phyloP scores from a whole-genome alignment of 2,113 vertebrate species.

The Chelonoidis abingdonii region DNA sequence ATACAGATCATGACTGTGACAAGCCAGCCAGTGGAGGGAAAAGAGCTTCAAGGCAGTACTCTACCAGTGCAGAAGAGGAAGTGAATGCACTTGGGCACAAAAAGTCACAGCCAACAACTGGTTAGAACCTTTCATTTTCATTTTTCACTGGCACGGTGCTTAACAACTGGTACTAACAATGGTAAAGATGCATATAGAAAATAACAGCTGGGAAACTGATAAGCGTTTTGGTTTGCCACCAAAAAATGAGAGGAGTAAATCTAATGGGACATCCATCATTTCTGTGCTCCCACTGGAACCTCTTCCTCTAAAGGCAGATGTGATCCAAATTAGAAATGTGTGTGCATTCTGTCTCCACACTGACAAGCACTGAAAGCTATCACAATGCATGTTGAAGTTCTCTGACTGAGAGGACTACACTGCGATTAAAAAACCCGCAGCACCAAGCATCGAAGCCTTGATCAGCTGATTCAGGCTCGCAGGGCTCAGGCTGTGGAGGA shows the following conservation, averaged over 20 bases:
- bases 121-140: constrained; percentile 75
- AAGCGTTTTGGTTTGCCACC: background rate
- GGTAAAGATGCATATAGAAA: background rate
- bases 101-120: constrained; percentile 83
- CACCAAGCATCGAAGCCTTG: too few species aligned
- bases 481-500: background rate
- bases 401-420: background rate
- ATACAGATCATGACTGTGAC: constrained; percentile 67
- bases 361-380: background rate
- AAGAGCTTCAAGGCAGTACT: constrained; percentile 79
- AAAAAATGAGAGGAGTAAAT: background rate
- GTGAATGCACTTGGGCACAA: constrained; percentile 78
- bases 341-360: background rate
- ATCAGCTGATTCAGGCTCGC: background rate
- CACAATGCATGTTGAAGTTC: background rate
- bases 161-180: constrained; percentile 72
- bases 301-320: background rate
- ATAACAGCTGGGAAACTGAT: background rate
- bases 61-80: constrained; percentile 72
- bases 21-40: constrained; percentile 69
- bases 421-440: too few species aligned
- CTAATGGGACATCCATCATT: background rate
- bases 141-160: constrained; percentile 45
- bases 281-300: background rate
- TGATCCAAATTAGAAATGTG: fast-evolving